Evolutionary conservation across 1,140 invertebrate genomes (phyloP).

Genomic region (Eumeta japonica): DNA sequence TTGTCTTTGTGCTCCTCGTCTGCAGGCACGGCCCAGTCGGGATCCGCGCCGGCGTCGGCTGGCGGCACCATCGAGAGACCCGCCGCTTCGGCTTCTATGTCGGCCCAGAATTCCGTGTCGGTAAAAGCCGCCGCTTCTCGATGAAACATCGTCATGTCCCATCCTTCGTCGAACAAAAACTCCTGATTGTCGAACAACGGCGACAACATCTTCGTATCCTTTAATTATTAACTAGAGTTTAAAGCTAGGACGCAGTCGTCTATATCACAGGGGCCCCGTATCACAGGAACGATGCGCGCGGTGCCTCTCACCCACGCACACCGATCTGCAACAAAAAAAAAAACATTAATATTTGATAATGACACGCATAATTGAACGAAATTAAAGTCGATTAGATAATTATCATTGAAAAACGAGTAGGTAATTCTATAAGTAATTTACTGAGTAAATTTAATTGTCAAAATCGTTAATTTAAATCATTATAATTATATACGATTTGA

Average conservation of each 20-base stretch:
- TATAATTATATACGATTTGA: no score
- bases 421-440: no score
- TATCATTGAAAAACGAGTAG: no score
- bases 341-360: background rate
- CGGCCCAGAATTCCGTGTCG: conserved; percentile 44
- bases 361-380: no score
- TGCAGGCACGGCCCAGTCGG: conserved; percentile 33
- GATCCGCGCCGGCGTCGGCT: conserved; percentile 26
- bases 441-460: no score
- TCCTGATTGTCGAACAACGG: conserved; percentile 29
- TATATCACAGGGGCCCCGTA: conserved; percentile 55
- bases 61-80: conserved; percentile 32
- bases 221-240: conserved; percentile 49
- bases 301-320: conserved; percentile 46
- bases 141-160: conserved; percentile 3
- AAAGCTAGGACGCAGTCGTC: conserved; percentile 55
- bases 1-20: conserved; percentile 36
- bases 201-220: conserved; percentile 34
- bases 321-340: conserved; percentile 50
- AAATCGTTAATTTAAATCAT: no score
- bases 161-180: conserved; percentile 31
- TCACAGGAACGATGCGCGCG: conserved; percentile 53
- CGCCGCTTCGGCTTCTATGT: conserved; percentile 40
- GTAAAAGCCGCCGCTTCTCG: conserved; percentile 31
- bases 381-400: no score